Evolutionary conservation across 2,797 vertebrate genomes (phyloP), one percentile per base, ranked within the genome.

Genomic region (Cyprinodon diabolis): DNA sequence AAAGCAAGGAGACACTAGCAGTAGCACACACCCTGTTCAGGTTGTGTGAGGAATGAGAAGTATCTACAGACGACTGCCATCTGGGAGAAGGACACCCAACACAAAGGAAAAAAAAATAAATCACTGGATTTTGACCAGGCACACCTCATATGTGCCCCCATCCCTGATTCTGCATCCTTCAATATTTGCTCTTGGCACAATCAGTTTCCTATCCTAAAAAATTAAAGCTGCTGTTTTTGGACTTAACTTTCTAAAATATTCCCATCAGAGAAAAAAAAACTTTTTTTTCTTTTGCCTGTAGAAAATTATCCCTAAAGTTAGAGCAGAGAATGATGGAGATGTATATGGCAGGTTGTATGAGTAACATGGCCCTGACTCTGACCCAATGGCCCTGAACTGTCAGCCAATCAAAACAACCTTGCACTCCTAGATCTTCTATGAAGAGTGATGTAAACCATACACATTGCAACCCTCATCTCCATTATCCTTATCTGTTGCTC

Each of bases 31-130:
- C 93, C 91, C 92, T 90, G 86, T 91, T 90, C 89, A 94, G 93
- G 93, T 93, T 91, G 89, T 85, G 85, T 83, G 81, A 93, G 89
- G 92, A 95, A 94, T 94, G 91, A 95, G 89, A 94, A 91, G 86
- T 91, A 94, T 93, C 90, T 94, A 87, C 90, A 92, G 92, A 93
- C 91, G 93, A 94, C 91, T 91, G 92, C 91, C 93, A 93, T 93
- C 91, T 94, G 92, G 91, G 89, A 92, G 91, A 93, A 88, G 80
- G 82, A 85, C 82, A 87, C 85, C 83, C 85, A 84, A 91, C 86
- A 90, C 89, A 90, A 92, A 93, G 87, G 89, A 93, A 40, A 91
- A 83, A 87, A 92, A 93, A 94, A 94, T 88, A 92, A 86, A 90
- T 81, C 86, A 71, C 72, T 79, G 86, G 85, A 84, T 93, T 92